Evolutionary conservation across 2,113 vertebrate species (phyloP), one percentile per base, ranked within the genome.

Genomic region (Oxyruncus cristatus): DNA sequence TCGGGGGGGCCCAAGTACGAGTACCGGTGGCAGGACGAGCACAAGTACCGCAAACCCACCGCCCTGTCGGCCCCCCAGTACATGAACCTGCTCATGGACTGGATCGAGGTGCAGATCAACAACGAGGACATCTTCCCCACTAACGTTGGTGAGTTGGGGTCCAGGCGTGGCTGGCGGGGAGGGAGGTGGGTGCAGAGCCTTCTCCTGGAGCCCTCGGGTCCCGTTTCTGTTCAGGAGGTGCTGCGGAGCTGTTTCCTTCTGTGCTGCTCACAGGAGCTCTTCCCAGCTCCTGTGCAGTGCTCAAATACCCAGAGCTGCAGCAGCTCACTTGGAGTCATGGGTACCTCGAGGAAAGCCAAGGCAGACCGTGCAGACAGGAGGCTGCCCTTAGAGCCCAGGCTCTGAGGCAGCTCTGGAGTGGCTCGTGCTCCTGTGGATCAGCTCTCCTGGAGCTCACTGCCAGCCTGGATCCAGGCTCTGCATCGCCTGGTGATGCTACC

Each of bases 31-130:
- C 99, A 99, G 97, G 99, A 99, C 0, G 99, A 99, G 95, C 98
- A 98, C 92, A 98, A 98, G 85, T 99, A 99, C 98, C 98, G 99
- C 56, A 99, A 98, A 83, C 99, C 99, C 74, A 99, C 99, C 0
- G 99, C 99, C 3, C 98, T 99, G 39, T 98, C 99, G 0, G 99
- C 99, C 0, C 99, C 99, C 12, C 98, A 99, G 82, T 99, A 99
- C 98, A 99, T 99, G 99, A 99, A 99, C 95, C 98, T 99, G 74
- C 98, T 99, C 71, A 99, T 99, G 99, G 99, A 99, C 87, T 99
- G 99, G 99, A 99, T 99, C 7, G 99, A 99, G 98, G 98, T 98
- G 46, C 99, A 99, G 96, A 99, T 99, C 98, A 99, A 99, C 98
- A 99, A 99, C 1, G 99, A 99, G 96, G 99, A 98, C 63, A 97